Evolutionary conservation across 2,797 vertebrate genomes (phyloP), one percentile per base, ranked within the genome.

Genomic region (Cossypha caffra): DNA sequence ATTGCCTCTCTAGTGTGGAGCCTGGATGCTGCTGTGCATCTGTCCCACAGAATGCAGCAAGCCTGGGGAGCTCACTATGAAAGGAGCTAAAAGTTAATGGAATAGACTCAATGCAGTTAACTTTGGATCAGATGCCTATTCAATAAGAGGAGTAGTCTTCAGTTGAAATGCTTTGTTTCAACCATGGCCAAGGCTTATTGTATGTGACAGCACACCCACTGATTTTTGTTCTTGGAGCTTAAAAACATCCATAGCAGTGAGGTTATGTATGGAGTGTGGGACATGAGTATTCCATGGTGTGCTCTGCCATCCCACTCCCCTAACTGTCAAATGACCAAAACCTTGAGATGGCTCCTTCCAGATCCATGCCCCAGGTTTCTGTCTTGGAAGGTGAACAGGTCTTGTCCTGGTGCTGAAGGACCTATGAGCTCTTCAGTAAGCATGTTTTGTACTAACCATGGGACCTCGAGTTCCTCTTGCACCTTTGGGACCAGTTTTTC

Each of bases 401-500:
- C 63, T 85, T 2, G 1, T 71, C 82, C 55, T 59, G 38, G 67
- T 51, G 48, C 29, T 69, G 51, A 50, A 87, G 66, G 35, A 68
- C 16, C n/a, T 3, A 13, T 8, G 4, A 81, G 17, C 51, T 72
- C 55, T 95, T 85, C 93, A 83, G 51, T 82, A 95, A 95, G 15
- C 62, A 52, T 64, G 61, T 77, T 78, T 62, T 84, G 20, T 95
- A 98, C 98, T 93, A 91, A 99, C 99, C 97, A 97, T 82, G 54
- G 98, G 92, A 92, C 99, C 99, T 98, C 98, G 98, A 77, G 99
- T 99, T 98, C 99, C 99, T 95, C 99, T 98, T 97, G 98, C 97
- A 59, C 99, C 99, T 97, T 99, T 99, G 47, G 98, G 98, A 71
- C 99, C 99, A 23, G 63, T 93, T 96, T 99, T 98, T 42, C 99